Base-by-base conservation (phyloP, 2,888 invertebrate species). In the Caenorhabditis uteleia region DNA sequence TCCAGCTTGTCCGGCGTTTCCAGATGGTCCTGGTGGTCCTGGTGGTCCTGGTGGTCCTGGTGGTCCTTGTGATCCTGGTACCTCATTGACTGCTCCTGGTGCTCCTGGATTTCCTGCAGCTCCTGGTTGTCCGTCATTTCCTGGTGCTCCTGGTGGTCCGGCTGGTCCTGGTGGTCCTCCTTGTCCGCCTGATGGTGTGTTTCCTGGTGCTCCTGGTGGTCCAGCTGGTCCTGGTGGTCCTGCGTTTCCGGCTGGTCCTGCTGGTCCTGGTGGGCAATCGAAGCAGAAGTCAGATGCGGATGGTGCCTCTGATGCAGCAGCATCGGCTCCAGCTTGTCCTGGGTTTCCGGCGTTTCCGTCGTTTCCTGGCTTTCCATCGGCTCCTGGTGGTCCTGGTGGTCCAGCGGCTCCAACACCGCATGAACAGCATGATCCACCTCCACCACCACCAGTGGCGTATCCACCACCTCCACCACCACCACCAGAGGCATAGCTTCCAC, bases 221-320 rank as follows among this genome's bases (percentile, higher is more conserved):
- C 66, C 66, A 33, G 66, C 48, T 44, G 66, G 55, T 56, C 66
- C 66, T 33, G 66, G 58, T 48, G 58, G 59, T 54, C 73, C 73
- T 14, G 58, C 44, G 12, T 59, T 54, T 55, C 80, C 80, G 21
- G 75, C 62, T 16, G 77, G 74, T 61, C 80, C 79, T 6, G 74
- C 74, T n/a, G 75, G 68, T 49, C 79, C 79, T 34, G 72, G 68
- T 23, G 79, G 79, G 65, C 79, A 79, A 18, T 66, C 66, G 49
- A 59, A 66, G 53, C 66, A 66, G 66, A 66, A 66, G 18, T 66
- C 66, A 31, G 51, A 51, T 21, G 66, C 66, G 12, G 66, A 55
- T 48, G 66, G 66, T 1, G 47, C 49, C 4, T 33, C 58, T 26
- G 44, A 45, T n/a, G n/a, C n/a, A 5, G 40, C 26, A 5, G 64